phyloP scores from a whole-genome alignment of 1,140 invertebrate genomes.

The Atta colombica region DNA sequence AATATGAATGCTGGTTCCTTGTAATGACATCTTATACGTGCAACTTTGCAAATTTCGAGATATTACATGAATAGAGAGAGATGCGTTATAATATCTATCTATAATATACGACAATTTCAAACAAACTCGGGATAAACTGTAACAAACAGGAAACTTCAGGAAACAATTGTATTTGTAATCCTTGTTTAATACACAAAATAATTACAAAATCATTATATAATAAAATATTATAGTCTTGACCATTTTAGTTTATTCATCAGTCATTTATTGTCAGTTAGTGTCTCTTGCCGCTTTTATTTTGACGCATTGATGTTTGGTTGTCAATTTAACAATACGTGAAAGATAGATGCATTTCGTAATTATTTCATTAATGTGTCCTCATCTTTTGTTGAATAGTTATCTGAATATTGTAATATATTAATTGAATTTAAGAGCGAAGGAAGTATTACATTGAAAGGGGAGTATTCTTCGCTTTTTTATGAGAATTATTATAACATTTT shows the following conservation, averaged over 20 bases:
- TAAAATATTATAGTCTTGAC: not conserved
- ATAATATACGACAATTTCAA: not conserved
- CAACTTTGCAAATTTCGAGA: slow-evolving; percentile 51
- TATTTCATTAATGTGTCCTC: not conserved
- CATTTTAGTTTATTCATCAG: not conserved
- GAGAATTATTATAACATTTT: not conserved
- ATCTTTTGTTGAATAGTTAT: not conserved
- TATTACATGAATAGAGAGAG: slow-evolving; percentile 44
- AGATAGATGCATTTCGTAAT: not conserved
- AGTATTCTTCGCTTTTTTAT: not conserved
- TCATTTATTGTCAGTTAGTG: not conserved
- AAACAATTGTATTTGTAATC: not conserved
- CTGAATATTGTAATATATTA: not conserved
- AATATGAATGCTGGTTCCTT: slow-evolving; percentile 42
- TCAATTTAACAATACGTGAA: not conserved
- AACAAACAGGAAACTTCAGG: not conserved
- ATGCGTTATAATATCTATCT: not conserved
- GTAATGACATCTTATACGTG: slow-evolving; percentile 27
- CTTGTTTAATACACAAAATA: not conserved
- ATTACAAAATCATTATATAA: not conserved
- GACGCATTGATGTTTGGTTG: not conserved
- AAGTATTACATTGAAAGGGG: too few relatives aligned
- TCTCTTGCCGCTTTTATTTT: not conserved
- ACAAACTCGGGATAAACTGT: not conserved
- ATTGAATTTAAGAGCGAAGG: not conserved